phyloP scores from a whole-genome alignment of 30 jellyfish, hydroid and myxozoan genomes.

The Aurelia coerulea region DNA sequence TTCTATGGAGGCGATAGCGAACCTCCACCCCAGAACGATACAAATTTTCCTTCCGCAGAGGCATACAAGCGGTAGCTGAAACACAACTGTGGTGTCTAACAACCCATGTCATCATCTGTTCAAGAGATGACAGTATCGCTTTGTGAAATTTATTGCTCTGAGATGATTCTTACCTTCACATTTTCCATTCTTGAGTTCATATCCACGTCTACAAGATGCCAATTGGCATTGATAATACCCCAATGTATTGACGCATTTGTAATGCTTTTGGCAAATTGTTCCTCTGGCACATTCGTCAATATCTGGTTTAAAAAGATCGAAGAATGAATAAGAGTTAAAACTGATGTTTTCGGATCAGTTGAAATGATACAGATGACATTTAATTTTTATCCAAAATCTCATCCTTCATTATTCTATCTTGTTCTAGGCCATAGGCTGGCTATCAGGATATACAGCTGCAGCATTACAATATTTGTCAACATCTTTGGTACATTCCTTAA shows the following conservation, averaged over 20 bases:
- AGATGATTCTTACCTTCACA: slow-evolving; percentile 50
- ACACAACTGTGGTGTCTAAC: no score
- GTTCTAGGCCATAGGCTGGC: no score
- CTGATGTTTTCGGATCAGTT: neutral
- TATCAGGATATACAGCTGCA: no score
- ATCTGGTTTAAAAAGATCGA: slow-evolving; percentile 2
- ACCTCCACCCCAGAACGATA: no score
- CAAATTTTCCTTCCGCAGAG: no score
- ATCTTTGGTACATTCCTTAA: no score
- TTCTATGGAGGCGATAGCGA: no score
- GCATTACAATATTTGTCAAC: no score
- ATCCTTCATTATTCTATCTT: neutral
- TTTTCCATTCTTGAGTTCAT: slow-evolving; percentile 24
- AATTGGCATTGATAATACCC: slow-evolving; percentile 49
- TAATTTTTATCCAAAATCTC: neutral
- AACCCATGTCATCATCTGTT: no score
- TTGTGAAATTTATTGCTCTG: no score
- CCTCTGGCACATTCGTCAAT: slow-evolving; percentile 57
- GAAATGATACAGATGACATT: neutral
- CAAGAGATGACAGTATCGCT: no score
- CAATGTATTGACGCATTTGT: slow-evolving; percentile 60
- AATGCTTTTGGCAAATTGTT: slow-evolving; percentile 28
- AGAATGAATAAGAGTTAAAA: neutral
- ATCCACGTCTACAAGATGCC: slow-evolving; percentile 58
- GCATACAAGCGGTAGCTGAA: no score